Evolutionary conservation across 1,140 invertebrate species (phyloP), one percentile per base, ranked within the genome.

Genomic region (Drosophila simulans): DNA sequence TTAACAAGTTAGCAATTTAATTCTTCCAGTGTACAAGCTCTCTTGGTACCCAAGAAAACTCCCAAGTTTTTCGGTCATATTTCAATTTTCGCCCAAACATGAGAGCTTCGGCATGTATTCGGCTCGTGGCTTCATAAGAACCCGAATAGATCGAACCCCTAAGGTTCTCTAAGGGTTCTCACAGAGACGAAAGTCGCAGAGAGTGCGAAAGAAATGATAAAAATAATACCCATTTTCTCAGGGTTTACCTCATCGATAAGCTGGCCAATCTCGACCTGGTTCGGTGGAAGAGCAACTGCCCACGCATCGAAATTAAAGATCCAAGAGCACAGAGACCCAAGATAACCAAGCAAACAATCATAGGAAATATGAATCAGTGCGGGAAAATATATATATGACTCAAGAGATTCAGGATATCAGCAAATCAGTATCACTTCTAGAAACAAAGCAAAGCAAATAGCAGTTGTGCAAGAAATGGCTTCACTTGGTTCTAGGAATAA

Each of bases 311-410:
- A 52, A 43, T 45, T 3, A 37, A 31, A 68, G 46, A 68, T 43
- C 37, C 20, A 4, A 35, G 13, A 17, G 31, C 34, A 7, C 5
- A 13, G 10, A 27, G 53, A 25, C 25, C 25, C 52, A 7, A 53
- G 34, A 25, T 43, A 34, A 22, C 11, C 13, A 34, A 8, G 22
- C 13, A 58, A 35, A 20, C 13, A 58, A n/a, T 35, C 13, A 43
- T 3, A 35, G 20, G 4, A 13, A 34, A 43, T 34, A 45, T 68
- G 59, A 68, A 53, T 68, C 64, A 68, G 46, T 25, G 5, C 4
- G 7, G 20, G 17, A 31, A 25, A 53, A 37, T 64, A n/a, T 25
- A n/a, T 17, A n/a, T 17, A 20, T 68, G 64, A 68, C 5, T 52
- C 59, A 68, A 20, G 31, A 60, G 25, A 31, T n/a, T 22, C 12